Conservation (phyloP, 2,797 vertebrate genomes). For the Phalanger gymnotis region DNA sequence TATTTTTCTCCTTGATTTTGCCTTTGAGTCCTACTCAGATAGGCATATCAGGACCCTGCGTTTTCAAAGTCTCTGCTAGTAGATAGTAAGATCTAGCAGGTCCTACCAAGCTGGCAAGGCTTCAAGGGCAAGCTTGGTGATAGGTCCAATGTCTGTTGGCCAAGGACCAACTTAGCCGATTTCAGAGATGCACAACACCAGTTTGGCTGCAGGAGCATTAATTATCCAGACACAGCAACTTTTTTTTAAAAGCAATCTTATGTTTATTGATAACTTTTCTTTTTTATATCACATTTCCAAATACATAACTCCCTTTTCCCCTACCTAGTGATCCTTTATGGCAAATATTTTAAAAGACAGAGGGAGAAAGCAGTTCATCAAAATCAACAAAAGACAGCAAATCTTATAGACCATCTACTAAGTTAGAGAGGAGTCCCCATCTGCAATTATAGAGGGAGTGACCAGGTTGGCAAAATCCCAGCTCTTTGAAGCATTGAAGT, state of each 20-base stretch:
- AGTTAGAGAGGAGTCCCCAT: not conserved
- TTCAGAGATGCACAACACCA: not conserved
- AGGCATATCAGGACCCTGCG: not conserved
- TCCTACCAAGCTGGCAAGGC: not conserved
- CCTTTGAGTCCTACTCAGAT: not conserved
- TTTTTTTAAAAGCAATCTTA: not conserved
- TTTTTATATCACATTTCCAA: not conserved
- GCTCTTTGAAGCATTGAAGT: not conserved
- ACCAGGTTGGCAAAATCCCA: not conserved
- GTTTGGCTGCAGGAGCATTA: not conserved
- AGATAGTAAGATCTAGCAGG: not conserved
- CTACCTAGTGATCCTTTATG: not conserved
- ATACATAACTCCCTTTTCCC: not conserved
- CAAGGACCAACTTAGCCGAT: not conserved
- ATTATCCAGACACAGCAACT: not conserved
- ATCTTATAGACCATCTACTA: not conserved
- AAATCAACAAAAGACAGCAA: not conserved
- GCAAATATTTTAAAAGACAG: not conserved
- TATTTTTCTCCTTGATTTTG: not conserved
- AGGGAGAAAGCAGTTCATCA: not conserved
- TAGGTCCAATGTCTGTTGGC: not conserved
- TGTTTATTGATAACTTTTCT: not conserved
- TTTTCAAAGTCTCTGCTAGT: not conserved
- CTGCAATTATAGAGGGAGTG: not conserved
- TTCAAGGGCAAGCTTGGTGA: not conserved